Base-by-base conservation (phyloP, 2,797 vertebrate genomes). In the Betta splendens region DNA sequence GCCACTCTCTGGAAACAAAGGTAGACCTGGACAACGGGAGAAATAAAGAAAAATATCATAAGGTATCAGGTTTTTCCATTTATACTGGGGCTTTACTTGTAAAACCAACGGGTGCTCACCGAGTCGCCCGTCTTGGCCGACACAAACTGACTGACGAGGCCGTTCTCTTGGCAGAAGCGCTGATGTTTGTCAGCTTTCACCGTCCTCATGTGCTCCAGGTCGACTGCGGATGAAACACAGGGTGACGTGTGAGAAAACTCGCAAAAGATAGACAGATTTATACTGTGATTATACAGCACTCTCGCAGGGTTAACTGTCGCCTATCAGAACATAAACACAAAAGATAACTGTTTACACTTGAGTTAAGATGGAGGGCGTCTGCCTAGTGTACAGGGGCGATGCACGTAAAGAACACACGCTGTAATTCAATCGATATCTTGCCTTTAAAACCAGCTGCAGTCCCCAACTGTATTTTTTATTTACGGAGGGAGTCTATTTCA, bases 121-220 rank as follows among this genome's bases (percentile, higher is more conserved):
- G 96, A 97, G 83, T 99, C 98, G 68, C 97, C 97, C 0, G 95
- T 96, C 91, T 99, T 99, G 70, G 98, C 98, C 0, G 98, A 99
- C 21, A 98, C 95, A 5, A 97, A 99, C 89, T 98, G 95, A 83
- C 95, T 97, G 88, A 95, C 89, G 81, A 96, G 92, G 73, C 93
- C 80, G 62, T 98, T 98, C 87, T 98, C 96, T 83, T 98, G 96
- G 90, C 98, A 99, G 89, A 95, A 96, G 31, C 94, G 92, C 79
- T 96, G 94, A 83, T 98, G 98, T 87, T 94, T 98, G 87, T 99
- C 97, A 71, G 90, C 83, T 85, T 99, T 99, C 81, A 99, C 96
- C 37, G 94, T 95, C 83, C 96, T 93, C 93, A 98, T 95, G 73
- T 99, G 97, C 86, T 99, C 98, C 92, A 99, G 89, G 90, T 99